These are phyloP conservation scores for Apodemia zela DNA, from an alignment of 2,888 invertebrate genomes.

Conservation along the genomic window DNA sequence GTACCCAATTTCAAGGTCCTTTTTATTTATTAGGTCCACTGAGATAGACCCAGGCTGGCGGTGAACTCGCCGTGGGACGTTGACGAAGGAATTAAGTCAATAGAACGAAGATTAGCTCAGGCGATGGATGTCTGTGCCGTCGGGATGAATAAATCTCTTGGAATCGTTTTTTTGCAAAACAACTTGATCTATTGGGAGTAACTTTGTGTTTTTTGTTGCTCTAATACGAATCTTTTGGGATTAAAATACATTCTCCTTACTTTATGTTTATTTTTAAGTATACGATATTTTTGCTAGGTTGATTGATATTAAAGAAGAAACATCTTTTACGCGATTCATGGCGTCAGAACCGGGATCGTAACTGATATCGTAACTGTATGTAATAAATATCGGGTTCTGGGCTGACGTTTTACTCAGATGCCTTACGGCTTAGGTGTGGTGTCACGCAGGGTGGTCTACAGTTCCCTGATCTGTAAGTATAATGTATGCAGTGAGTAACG, in stretches of 20 bases:
- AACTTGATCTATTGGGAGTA: slow-evolving; percentile 1
- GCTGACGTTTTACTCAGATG: no score
- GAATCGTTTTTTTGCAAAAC: slow-evolving; percentile 1
- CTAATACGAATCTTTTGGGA: background rate
- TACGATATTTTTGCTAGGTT: no score
- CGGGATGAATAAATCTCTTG: slow-evolving; percentile 3
- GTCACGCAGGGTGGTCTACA: no score
- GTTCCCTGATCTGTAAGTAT: no score
- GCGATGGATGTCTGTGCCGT: background rate
- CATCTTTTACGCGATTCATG: no score
- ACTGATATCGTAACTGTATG: no score
- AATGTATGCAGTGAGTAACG: no score
- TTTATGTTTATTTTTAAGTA: background rate
- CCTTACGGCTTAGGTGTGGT: no score
- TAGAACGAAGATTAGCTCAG: slow-evolving; percentile 10
- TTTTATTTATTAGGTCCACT: slow-evolving; percentile 9
- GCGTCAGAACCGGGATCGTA: no score
- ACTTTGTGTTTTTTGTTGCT: slow-evolving; percentile 1
- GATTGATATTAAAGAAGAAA: no score
- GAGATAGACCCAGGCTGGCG: background rate
- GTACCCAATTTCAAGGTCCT: slow-evolving; percentile 1
- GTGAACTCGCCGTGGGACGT: slow-evolving; percentile 2
- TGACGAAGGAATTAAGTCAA: slow-evolving; percentile 13
- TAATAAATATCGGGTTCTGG: no score
- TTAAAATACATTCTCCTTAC: background rate